Percentiles rank a stretch among this genome's conserved stretches.
Evolutionary conservation across 2,113 vertebrate species (phyloP).

Genomic region (rabbit (Oryctolagus cuniculus)): mOryCun1.1 NC_091433.1:183840501-183841000

Average conservation of each 20-base stretch:
- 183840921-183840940: background rate
- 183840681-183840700: background rate
- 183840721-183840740: background rate
- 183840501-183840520: background rate
- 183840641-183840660: background rate
- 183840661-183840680: background rate
- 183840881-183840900: background rate
- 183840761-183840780: background rate
- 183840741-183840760: background rate
- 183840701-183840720: background rate
- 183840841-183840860: background rate
- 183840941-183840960: background rate
- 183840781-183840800: background rate
- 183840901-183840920: background rate
- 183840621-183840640: background rate
- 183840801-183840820: background rate
- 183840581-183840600: background rate
- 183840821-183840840: background rate
- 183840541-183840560: background rate
- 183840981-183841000: background rate
- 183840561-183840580: background rate
- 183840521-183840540: background rate
- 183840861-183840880: background rate
- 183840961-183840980: background rate
- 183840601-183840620: background rate